Percentiles rank a stretch among this genome's conserved stretches.
Conservation (phyloP, 2,113 vertebrate genomes). For the Hippocampus zosterae region DNA sequence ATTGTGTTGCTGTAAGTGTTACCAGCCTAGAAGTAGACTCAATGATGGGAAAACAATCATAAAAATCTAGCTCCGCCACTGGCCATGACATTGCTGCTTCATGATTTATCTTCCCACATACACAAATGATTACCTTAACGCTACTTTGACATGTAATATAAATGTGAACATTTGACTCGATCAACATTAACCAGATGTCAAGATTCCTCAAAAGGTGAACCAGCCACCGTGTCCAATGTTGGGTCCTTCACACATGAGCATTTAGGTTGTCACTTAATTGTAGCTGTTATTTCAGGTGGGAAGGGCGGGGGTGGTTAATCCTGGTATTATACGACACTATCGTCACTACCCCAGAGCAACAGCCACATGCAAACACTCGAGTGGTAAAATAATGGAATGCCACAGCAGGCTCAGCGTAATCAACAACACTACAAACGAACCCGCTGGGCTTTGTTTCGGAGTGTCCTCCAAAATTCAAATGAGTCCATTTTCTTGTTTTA, state of each 20-base stretch:
- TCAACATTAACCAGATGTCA: background rate
- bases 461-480: conserved; percentile 58
- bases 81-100: no score
- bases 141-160: no score
- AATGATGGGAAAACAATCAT: no score
- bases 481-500: conserved; percentile 19
- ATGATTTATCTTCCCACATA: no score
- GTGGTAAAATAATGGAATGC: conserved; percentile 40
- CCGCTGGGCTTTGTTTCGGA: conserved; percentile 55
- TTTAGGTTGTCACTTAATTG: conserved; percentile 1
- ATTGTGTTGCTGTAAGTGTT: no score
- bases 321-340: conserved; percentile 34
- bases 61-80: no score
- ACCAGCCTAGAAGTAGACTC: no score
- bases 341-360: conserved; percentile 32
- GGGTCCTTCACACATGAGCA: background rate
- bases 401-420: conserved; percentile 53
- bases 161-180: background rate
- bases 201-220: background rate
- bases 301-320: background rate
- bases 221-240: background rate
- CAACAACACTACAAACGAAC: conserved; percentile 39
- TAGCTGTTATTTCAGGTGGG: conserved; percentile 13
- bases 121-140: no score
- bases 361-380: conserved; percentile 62